Evolutionary conservation across 1,140 invertebrate genomes (phyloP).

Genomic region (Dendroctonus ponderosae): DNA sequence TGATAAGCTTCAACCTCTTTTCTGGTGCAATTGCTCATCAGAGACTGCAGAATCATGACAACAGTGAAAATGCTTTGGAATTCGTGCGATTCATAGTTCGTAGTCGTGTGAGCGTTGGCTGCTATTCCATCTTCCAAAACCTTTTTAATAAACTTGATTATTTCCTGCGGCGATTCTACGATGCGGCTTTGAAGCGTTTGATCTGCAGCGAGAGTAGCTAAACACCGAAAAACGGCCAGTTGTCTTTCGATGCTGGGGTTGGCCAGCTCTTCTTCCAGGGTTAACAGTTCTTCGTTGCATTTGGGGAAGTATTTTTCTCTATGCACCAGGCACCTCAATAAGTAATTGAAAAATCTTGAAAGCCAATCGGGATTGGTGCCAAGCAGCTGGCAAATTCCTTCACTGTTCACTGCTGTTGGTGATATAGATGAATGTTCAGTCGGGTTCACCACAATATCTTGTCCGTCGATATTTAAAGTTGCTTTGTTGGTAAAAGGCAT

Average conservation of each 20-base stretch:
- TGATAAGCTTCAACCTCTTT: slow-evolving; percentile 33
- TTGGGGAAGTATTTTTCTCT: slow-evolving; percentile 37
- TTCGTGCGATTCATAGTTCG: slow-evolving; percentile 36
- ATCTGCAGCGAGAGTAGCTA: slow-evolving; percentile 47
- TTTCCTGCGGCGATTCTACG: slow-evolving; percentile 45
- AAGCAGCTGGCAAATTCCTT: slow-evolving; percentile 10
- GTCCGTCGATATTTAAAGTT: slow-evolving; percentile 13
- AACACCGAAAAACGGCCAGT: slow-evolving; percentile 37
- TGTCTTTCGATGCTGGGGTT: slow-evolving; percentile 36
- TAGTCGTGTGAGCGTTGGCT: slow-evolving; percentile 43
- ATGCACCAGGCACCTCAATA: slow-evolving; percentile 35
- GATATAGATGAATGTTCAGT: slow-evolving; percentile 15
- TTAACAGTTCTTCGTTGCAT: slow-evolving; percentile 34
- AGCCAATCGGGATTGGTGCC: slow-evolving; percentile 19
- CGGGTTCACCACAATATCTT: slow-evolving; percentile 23
- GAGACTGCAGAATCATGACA: slow-evolving; percentile 54
- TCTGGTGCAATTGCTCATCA: slow-evolving; percentile 44
- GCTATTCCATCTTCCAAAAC: slow-evolving; percentile 38
- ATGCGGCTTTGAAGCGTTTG: slow-evolving; percentile 50
- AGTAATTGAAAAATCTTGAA: slow-evolving; percentile 34
- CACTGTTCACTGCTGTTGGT: slow-evolving; percentile 12
- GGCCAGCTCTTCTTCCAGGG: slow-evolving; percentile 35
- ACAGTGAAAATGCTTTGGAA: slow-evolving; percentile 51
- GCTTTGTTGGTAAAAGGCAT: slow-evolving; percentile 34
- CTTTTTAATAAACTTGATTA: slow-evolving; percentile 43